Evolutionary conservation across 2,888 invertebrate species (phyloP), one percentile per base, ranked within the genome.

Genomic region (Isoperla grammatica): DNA sequence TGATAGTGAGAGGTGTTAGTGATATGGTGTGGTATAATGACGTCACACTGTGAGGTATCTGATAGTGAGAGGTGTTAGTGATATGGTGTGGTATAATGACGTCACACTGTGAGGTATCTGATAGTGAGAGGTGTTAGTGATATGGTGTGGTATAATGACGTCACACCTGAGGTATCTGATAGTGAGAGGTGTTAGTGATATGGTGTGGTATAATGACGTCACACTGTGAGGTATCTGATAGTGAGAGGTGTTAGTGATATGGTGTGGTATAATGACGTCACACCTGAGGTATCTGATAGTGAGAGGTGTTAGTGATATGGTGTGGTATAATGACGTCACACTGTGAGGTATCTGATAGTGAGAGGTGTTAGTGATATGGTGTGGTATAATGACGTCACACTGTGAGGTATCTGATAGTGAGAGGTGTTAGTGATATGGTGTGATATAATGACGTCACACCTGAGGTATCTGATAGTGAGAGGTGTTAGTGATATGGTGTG

Each of bases 21-120:
- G 53, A 53, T 37, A 39, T 39, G 53, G 53, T 53, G 35, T 53
- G 53, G 39, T 39, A 39, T 53, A 53, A 53, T 53, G 53, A 53
- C 37, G 39, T 53, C 37, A 53, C 53, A 37, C 53, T 39, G 37
- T 37, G 53, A 53, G 53, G n/a, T n/a, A n/a, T n/a, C n/a, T n/a
- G n/a, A n/a, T n/a, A n/a, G n/a, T n/a, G n/a, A n/a, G n/a, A n/a
- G n/a, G n/a, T n/a, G 53, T 20, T 53, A 29, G 37, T 37, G 53
- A 53, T 37, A 39, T 39, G 53, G 53, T 29, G 29, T 29, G 29
- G 5, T 6, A 29, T 29, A 29, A 29, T 29, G 29, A 29, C 8
- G 29, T 29, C 5, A 29, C 29, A 4, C 29, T 8, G n/a, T 29
- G 29, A 29, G 29, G 29, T 29, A 29, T n/a, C n/a, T 6, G 29